Percentiles rank a stretch among this genome's conserved stretches.
phyloP scores from a whole-genome alignment of 2,113 vertebrate genomes.

The Laticauda colubrina region DNA sequence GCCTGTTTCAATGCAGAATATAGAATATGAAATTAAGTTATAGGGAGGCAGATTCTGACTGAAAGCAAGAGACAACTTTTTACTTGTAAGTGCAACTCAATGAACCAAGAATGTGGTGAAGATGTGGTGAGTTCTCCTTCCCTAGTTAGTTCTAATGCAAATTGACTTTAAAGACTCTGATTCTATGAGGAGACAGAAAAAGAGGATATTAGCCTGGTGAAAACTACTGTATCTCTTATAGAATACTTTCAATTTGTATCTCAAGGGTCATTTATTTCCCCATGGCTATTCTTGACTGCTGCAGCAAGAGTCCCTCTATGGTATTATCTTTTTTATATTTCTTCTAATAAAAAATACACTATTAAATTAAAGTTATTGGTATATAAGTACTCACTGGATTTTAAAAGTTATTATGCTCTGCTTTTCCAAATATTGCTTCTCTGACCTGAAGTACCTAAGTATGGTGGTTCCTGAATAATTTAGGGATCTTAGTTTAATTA shows the following conservation, averaged over 20 bases:
- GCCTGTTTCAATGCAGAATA: neutral
- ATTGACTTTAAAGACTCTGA: neutral
- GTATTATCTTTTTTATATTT: neutral
- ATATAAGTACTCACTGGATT: neutral
- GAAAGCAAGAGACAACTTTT: neutral
- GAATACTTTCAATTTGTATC: too few species aligned
- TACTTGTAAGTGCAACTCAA: neutral
- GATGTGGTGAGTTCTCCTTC: neutral
- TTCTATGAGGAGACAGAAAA: neutral
- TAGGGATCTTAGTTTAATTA: slow-evolving; percentile 18
- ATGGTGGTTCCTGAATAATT: slow-evolving; percentile 4
- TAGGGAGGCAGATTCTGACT: neutral
- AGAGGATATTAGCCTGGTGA: neutral
- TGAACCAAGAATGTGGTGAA: neutral
- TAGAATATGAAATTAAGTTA: neutral
- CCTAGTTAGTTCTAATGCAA: neutral
- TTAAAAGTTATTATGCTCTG: neutral
- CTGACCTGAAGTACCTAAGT: neutral
- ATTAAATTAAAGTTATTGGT: neutral
- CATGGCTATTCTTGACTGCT: neutral
- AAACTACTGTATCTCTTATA: neutral
- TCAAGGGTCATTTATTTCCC: neutral
- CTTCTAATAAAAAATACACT: neutral
- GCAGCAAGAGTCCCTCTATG: neutral
- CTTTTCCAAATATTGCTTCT: neutral